Evolutionary conservation across 2,888 invertebrate genomes (phyloP), one percentile per base, ranked within the genome.

Genomic region (Drosophila birchii): DNA sequence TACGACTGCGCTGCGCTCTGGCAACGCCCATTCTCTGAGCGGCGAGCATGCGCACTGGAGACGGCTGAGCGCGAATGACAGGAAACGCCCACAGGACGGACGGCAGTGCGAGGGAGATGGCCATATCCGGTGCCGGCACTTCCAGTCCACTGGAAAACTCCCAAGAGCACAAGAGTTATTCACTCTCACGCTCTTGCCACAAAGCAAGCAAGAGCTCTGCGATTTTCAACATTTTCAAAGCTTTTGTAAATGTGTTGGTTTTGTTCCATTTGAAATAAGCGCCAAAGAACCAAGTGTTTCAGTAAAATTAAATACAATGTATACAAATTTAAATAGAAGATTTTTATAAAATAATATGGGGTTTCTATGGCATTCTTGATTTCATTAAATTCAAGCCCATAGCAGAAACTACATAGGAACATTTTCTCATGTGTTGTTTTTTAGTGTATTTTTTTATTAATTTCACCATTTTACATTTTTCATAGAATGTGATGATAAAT

Each of bases 11-110:
- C 73, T 66, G 54, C 72, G 72, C 68, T 71, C 87, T 76, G 87
- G 86, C 76, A 86, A 87, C 84, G 89, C 84, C 89, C 87, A 75
- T 89, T 81, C 89, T 88, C 87, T 56, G 89, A 88, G 84, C 68
- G 85, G 71, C 64, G 75, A 77, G 89, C 51, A 70, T 78, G 88
- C 86, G 86, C 88, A 75, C 29, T 78, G 75, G 72, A 34, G 79
- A 73, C 55, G 64, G 73, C 67, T 64, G 70, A 64, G 66, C 69
- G 75, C 73, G 51, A 72, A 51, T 39, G 43, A 41, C 51, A 47
- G 74, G 59, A 72, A 55, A 78, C 89, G 86, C 86, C 89, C 86
- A 76, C 69, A 29, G 55, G 54, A 44, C 58, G 55, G 61, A 67
- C 78, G 51, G 69, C 41, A 38, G 75, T 38, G 75, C 56, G 58